Conservation (phyloP, 1,140 invertebrate genomes). For the Listronotus bonariensis region DNA sequence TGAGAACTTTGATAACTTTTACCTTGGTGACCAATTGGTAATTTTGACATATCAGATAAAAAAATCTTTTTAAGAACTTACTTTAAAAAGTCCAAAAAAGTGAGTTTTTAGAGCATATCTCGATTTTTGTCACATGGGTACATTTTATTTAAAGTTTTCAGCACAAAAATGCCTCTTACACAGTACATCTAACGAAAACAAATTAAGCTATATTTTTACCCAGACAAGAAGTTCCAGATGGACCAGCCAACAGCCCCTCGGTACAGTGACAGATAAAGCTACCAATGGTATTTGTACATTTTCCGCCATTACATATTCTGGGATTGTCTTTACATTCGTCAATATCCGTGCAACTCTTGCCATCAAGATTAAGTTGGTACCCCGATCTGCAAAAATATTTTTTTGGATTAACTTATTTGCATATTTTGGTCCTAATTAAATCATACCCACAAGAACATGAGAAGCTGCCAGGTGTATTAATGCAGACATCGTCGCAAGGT, state of each 20-base stretch:
- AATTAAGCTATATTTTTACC: constrained; percentile 42
- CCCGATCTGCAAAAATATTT: constrained; percentile 53
- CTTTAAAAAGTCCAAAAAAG: too few species aligned
- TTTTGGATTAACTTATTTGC: constrained; percentile 3
- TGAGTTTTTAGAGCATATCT: too few species aligned
- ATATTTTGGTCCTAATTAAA: constrained; percentile 1
- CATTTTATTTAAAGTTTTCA: too few species aligned
- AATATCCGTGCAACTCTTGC: constrained; percentile 65
- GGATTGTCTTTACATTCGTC: constrained; percentile 81
- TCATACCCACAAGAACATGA: constrained; percentile 61
- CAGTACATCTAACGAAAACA: too few species aligned
- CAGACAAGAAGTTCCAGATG: constrained; percentile 68
- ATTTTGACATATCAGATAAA: too few species aligned
- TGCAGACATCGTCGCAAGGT: constrained; percentile 67
- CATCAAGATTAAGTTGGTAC: constrained; percentile 65
- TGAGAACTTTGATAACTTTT: too few species aligned
- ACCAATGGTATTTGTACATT: constrained; percentile 78
- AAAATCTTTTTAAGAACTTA: too few species aligned
- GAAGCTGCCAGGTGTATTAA: constrained; percentile 72
- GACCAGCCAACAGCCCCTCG: constrained; percentile 71
- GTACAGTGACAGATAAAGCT: constrained; percentile 79
- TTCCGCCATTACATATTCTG: constrained; percentile 82
- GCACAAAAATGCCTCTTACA: too few species aligned
- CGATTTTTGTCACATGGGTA: too few species aligned
- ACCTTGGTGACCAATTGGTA: too few species aligned